Evolutionary conservation across 1,140 invertebrate genomes (phyloP).

Genomic region (Drosophila trapezifrons): DNA sequence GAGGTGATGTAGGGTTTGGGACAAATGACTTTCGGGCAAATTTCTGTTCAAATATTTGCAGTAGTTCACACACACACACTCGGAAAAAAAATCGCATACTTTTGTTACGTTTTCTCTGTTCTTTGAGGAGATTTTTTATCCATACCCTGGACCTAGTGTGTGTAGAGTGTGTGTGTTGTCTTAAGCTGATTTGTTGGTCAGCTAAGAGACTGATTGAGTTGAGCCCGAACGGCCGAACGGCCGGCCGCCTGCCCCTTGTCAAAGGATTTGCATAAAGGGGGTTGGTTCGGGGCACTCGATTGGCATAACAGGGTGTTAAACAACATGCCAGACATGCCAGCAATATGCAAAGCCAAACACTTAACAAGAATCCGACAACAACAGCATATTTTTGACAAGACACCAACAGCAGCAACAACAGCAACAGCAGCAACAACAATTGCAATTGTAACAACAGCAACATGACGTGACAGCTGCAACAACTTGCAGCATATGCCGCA

Average conservation of each 20-base stretch:
- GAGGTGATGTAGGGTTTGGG: constrained; percentile 31
- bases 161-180: constrained; percentile 58
- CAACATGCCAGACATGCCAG: constrained; percentile 70
- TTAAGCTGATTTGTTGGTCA: constrained; percentile 79
- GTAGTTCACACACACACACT: background rate
- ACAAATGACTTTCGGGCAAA: constrained; percentile 72
- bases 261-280: constrained; percentile 48
- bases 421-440: constrained; percentile 6
- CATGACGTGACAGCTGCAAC: constrained; percentile 74
- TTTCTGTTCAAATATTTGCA: constrained; percentile 70
- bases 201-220: constrained; percentile 74
- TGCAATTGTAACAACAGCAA: constrained; percentile 42
- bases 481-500: constrained; percentile 70
- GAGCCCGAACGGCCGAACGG: no score
- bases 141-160: background rate
- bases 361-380: constrained; percentile 63
- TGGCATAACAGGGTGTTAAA: constrained; percentile 64
- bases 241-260: background rate
- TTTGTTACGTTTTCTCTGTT: constrained; percentile 13
- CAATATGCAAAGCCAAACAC: constrained; percentile 76
- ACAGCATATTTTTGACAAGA: constrained; percentile 73
- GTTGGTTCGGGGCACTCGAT: constrained; percentile 16
- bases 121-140: constrained; percentile 12
- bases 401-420: constrained; percentile 34
- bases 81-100: background rate